These are phyloP conservation scores for Drosophila suboccidentalis DNA, from an alignment of 2,888 invertebrate species.

Conservation along the genomic window DNA sequence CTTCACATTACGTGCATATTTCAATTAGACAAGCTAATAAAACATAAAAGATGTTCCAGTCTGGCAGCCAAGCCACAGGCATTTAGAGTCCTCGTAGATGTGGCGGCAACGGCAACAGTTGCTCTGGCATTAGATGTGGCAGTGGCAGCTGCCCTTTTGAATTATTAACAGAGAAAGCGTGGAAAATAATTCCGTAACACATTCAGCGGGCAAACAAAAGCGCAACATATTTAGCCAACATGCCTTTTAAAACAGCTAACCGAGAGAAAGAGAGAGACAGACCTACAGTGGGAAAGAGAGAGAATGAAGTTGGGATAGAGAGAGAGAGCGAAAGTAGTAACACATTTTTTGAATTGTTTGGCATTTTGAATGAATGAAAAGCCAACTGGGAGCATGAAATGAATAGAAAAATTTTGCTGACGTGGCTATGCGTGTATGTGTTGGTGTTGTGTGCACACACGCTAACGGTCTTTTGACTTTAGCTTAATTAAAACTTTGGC, in stretches of 20 bases:
- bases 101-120: slow-evolving; percentile 20
- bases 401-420: slow-evolving; percentile 49
- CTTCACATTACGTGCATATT: slow-evolving; percentile 44
- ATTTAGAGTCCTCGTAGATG: slow-evolving; percentile 31
- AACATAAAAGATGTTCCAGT: slow-evolving; percentile 60
- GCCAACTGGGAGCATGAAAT: slow-evolving; percentile 41
- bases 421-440: slow-evolving; percentile 14
- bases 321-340: slow-evolving; percentile 31
- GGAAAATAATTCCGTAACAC: slow-evolving; percentile 58
- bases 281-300: not conserved
- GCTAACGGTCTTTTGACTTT: slow-evolving; percentile 43
- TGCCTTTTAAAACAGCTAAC: slow-evolving; percentile 37
- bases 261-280: not conserved
- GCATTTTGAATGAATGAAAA: slow-evolving; percentile 65
- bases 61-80: slow-evolving; percentile 37
- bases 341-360: slow-evolving; percentile 73
- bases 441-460: slow-evolving; percentile 17
- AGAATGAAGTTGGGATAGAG: not conserved
- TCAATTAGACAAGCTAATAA: slow-evolving; percentile 75
- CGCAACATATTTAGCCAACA: slow-evolving; percentile 61
- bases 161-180: slow-evolving; percentile 42
- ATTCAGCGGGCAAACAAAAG: slow-evolving; percentile 63
- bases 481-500: slow-evolving; percentile 76
- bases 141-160: slow-evolving; percentile 36
- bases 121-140: slow-evolving; percentile 1